Evolutionary conservation across 2,113 vertebrate species (phyloP).

Genomic region (Natator depressus): DNA sequence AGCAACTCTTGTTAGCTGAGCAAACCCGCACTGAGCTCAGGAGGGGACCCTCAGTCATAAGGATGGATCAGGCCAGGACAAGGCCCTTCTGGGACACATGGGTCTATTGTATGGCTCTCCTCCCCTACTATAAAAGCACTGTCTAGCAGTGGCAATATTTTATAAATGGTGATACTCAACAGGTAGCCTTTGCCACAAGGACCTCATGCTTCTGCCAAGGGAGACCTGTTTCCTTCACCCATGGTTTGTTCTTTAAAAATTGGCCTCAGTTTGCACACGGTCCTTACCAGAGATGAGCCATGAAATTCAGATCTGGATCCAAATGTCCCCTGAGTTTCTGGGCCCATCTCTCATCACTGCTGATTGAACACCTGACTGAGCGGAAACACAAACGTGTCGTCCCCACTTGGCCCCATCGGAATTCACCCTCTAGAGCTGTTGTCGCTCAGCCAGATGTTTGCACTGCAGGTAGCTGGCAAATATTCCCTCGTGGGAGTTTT

Average conservation of each 20-base stretch:
- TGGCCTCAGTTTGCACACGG: not conserved
- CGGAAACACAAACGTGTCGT: not conserved
- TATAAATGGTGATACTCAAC: not conserved
- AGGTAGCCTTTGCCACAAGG: not conserved
- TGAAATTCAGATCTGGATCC: not conserved
- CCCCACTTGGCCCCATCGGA: not conserved
- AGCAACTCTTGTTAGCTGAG: not conserved
- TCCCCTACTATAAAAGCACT: too few relatives aligned
- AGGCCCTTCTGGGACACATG: not conserved
- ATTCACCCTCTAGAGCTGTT: not conserved
- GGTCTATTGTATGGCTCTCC: not conserved
- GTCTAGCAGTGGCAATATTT: not conserved
- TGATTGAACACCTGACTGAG: not conserved
- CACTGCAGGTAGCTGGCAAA: not conserved
- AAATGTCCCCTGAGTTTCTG: not conserved
- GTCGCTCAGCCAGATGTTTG: not conserved
- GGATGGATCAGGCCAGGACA: not conserved
- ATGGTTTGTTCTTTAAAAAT: not conserved
- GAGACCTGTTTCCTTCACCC: not conserved
- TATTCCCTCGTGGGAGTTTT: not conserved
- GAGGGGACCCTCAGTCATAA: not conserved
- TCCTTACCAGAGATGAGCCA: not conserved
- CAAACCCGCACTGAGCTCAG: not conserved
- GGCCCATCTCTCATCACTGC: not conserved
- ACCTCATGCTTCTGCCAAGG: not conserved